A percentile compares a stretch with the other conserved stretches of the same genome.
Evolutionary conservation across 2,888 invertebrate species (phyloP).

Genomic region (Drosophila atripex): DNA sequence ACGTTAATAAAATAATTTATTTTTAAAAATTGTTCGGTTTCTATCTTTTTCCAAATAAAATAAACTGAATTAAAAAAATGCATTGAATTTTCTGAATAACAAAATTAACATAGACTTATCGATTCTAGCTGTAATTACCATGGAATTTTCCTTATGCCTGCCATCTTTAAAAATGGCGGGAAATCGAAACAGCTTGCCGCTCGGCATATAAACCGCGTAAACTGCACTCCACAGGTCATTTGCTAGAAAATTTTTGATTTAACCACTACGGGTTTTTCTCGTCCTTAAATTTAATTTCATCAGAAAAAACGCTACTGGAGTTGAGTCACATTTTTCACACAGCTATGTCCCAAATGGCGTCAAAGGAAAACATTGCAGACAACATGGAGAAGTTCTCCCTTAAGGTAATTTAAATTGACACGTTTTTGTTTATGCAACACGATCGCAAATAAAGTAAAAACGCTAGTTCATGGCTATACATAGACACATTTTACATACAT

Average conservation of each 20-base stretch:
- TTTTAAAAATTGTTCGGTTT: no score
- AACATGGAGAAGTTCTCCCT: conserved; percentile 83
- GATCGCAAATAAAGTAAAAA: background rate
- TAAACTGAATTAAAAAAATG: no score
- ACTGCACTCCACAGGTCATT: conserved; percentile 34
- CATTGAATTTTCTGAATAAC: background rate
- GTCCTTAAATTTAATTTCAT: background rate
- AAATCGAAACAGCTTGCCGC: conserved; percentile 54
- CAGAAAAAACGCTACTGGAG: background rate
- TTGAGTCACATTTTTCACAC: conserved; percentile 2
- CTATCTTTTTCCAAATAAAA: background rate
- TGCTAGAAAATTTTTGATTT: conserved; percentile 14
- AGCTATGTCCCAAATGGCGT: conserved; percentile 74
- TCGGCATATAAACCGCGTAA: conserved; percentile 49
- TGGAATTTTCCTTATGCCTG: conserved; percentile 12
- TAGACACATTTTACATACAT: conserved; percentile 12
- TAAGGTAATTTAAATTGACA: conserved; percentile 75
- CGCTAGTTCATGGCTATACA: conserved; percentile 29
- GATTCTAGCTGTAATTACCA: background rate
- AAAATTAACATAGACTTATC: background rate
- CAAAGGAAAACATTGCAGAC: conserved; percentile 83
- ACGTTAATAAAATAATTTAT: no score
- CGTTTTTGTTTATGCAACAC: conserved; percentile 47
- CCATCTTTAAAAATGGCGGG: conserved; percentile 53
- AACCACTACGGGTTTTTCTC: background rate